These are phyloP conservation scores for Drosophila fuyamai DNA, from an alignment of 1,140 invertebrate species.

Conservation along the genomic window DNA sequence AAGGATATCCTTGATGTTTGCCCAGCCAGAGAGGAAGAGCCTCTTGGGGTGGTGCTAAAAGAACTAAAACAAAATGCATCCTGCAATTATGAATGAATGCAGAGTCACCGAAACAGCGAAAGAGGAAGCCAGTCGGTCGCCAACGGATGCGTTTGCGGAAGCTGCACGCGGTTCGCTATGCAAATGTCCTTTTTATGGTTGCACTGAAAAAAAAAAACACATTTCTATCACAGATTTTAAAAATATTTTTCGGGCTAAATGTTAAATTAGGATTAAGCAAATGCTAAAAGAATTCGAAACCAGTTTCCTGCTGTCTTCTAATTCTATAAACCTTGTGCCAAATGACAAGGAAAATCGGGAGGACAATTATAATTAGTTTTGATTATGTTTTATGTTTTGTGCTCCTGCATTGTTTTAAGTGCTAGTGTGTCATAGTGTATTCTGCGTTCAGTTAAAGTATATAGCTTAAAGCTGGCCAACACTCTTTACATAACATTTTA, in stretches of 20 bases:
- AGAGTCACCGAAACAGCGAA: conserved; percentile 36
- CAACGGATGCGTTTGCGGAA: conserved; percentile 59
- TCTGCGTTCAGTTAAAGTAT: conserved; percentile 17
- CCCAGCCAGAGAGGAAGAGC: conserved; percentile 26
- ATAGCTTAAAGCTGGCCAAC: conserved; percentile 29
- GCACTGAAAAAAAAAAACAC: conserved; percentile 2
- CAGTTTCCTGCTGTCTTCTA: too few species aligned
- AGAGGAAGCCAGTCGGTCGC: conserved; percentile 45
- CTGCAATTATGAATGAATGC: conserved; percentile 77
- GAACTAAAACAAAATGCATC: conserved; percentile 70
- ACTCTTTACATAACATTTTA: conserved; percentile 49
- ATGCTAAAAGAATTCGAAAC: too few species aligned
- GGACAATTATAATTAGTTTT: too few species aligned
- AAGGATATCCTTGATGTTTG: conserved; percentile 80
- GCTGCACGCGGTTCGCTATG: conserved; percentile 34
- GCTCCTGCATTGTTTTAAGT: background rate
- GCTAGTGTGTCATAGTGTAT: background rate
- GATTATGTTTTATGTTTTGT: too few species aligned
- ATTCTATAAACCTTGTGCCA: too few species aligned
- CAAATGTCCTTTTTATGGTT: conserved; percentile 20
- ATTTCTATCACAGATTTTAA: background rate
- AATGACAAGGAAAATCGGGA: background rate
- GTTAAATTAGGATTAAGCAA: too few species aligned
- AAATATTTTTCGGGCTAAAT: background rate
- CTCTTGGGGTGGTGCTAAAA: conserved; percentile 7